Percentiles rank a stretch among this genome's conserved stretches.
Conservation (phyloP, 2,797 vertebrate species). For the Leptatherina wallacei region DNA sequence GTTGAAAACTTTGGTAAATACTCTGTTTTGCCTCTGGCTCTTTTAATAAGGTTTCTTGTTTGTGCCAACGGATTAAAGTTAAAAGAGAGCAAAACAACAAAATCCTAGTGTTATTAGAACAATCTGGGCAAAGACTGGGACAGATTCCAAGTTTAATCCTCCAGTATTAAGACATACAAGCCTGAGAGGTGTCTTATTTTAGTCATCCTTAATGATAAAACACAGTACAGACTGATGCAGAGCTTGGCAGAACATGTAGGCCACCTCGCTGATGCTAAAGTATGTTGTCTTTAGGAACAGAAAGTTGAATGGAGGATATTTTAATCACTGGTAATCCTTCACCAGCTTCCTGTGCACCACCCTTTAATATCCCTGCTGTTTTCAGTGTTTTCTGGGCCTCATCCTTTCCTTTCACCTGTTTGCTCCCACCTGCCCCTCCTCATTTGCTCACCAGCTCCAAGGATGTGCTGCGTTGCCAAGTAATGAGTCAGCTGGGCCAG, state of each 20-base stretch:
- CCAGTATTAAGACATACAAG: slow-evolving; percentile 6
- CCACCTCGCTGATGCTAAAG: background rate
- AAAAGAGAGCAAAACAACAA: slow-evolving; percentile 19
- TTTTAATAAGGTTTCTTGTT: slow-evolving; percentile 16
- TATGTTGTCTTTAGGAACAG: slow-evolving; percentile 10
- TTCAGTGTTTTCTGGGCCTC: background rate
- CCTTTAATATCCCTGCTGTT: background rate
- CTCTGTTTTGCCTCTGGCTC: slow-evolving; percentile 22
- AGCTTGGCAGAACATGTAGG: slow-evolving; percentile 14
- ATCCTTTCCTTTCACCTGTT: background rate
- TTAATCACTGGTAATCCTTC: background rate
- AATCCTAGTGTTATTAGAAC: background rate
- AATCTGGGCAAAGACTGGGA: background rate
- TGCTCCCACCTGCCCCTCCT: background rate
- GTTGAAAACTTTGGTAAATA: background rate
- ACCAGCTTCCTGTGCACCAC: background rate
- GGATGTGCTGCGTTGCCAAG: slow-evolving; percentile 79
- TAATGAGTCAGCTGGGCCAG: slow-evolving; percentile 75
- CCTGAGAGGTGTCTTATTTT: background rate
- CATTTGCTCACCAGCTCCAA: slow-evolving; percentile 77
- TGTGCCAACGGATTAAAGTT: slow-evolving; percentile 24
- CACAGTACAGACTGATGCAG: background rate
- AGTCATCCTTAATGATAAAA: background rate
- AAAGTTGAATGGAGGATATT: slow-evolving; percentile 10
- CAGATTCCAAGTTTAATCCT: slow-evolving; percentile 7